phyloP scores from a whole-genome alignment of 2,888 invertebrate genomes.

The Metellina segmentata region DNA sequence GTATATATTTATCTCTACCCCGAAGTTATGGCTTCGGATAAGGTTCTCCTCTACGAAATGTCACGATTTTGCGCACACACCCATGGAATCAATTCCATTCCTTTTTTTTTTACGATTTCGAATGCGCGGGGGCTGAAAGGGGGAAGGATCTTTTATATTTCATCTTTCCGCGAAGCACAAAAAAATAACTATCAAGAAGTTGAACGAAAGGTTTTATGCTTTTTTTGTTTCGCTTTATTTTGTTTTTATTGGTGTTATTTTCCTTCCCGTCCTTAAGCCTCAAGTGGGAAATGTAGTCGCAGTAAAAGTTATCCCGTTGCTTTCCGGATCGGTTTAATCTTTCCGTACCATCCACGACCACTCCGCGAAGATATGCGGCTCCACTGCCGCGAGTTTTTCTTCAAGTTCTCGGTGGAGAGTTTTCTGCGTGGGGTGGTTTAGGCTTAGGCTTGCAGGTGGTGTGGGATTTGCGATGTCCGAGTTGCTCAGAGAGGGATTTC shows the following conservation, averaged over 20 bases:
- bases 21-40: neutral
- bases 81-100: slow-evolving; percentile 30
- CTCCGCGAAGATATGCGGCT: neutral
- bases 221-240: slow-evolving; percentile 5
- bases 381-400: neutral
- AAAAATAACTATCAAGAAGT: neutral
- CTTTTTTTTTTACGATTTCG: slow-evolving; percentile 6
- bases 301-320: slow-evolving; percentile 5
- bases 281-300: slow-evolving; percentile 9
- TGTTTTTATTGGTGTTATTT: slow-evolving; percentile 14
- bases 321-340: slow-evolving; percentile 22
- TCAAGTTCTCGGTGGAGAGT: neutral
- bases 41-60: slow-evolving; percentile 35
- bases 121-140: neutral
- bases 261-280: slow-evolving; percentile 8
- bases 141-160: neutral
- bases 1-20: slow-evolving; percentile 54
- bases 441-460: neutral
- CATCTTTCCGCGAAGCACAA: neutral
- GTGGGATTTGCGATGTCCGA: neutral
- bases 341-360: neutral
- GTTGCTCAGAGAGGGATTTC: neutral
- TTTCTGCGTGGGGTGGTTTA: neutral
- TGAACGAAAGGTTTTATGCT: neutral
- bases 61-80: slow-evolving; percentile 60